Evolutionary conservation across 2,113 vertebrate species (phyloP).

Genomic region (Bos javanicus): DNA sequence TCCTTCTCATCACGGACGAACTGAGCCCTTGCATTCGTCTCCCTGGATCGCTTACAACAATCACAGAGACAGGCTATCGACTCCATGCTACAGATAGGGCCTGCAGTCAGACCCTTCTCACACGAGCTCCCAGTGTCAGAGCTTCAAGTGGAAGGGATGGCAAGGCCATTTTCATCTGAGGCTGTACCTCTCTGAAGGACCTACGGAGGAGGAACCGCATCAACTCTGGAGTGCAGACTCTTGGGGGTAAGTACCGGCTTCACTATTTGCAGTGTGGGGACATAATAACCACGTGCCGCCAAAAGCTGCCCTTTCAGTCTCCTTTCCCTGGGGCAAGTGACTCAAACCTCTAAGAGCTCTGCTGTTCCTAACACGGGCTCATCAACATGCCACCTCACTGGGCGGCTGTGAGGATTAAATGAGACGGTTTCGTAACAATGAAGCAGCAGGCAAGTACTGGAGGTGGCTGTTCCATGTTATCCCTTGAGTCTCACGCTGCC

Average conservation of each 20-base stretch:
- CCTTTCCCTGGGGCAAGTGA: neutral
- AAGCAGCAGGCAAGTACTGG: neutral
- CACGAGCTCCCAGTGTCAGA: neutral
- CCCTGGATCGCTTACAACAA: neutral
- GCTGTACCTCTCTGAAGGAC: neutral
- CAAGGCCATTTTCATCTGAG: neutral
- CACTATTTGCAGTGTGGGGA: neutral
- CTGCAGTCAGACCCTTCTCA: neutral
- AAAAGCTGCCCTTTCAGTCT: neutral
- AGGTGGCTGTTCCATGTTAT: fast-evolving
- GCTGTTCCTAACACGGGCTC: neutral
- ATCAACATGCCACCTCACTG: neutral
- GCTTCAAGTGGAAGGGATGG: neutral
- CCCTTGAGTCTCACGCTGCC: neutral
- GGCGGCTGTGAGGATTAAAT: neutral
- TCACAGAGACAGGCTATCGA: neutral
- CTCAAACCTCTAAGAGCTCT: neutral
- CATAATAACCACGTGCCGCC: neutral
- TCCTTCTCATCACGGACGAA: neutral
- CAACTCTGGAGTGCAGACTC: neutral
- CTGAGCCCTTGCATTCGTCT: neutral
- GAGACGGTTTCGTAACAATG: neutral
- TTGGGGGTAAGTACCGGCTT: neutral
- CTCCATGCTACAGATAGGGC: neutral
- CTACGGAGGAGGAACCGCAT: neutral